Percentiles rank a stretch among this genome's conserved stretches.
phyloP scores from a whole-genome alignment of 2,888 invertebrate species.

The Lasioglossum calceatum region DNA sequence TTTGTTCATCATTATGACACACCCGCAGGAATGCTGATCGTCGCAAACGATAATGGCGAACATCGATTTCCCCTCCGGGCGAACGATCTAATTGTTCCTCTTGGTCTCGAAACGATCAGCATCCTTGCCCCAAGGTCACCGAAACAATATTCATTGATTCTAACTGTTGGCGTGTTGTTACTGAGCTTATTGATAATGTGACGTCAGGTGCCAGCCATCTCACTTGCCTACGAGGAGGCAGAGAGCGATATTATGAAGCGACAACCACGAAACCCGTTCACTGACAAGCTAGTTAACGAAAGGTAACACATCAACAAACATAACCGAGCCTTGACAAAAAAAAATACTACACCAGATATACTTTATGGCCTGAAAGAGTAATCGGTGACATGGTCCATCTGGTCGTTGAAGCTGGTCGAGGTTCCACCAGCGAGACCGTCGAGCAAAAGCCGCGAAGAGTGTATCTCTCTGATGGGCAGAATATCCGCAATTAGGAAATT shows the following conservation, averaged over 20 bases:
- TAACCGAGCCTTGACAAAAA: conserved; percentile 68
- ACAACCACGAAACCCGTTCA: conserved; percentile 92
- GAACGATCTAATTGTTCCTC: background rate
- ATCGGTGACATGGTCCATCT: conserved; percentile 59
- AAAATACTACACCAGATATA: conserved; percentile 45
- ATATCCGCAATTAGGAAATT: background rate
- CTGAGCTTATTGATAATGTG: conserved; percentile 83
- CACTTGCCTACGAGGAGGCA: conserved; percentile 94
- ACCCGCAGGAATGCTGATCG: conserved; percentile 65
- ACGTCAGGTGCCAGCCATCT: conserved; percentile 91
- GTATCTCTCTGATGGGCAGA: background rate
- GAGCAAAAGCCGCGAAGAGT: too few species aligned
- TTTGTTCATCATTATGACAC: conserved; percentile 59
- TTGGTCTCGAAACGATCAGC: background rate
- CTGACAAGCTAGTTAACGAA: conserved; percentile 94
- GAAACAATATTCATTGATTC: conserved; percentile 66
- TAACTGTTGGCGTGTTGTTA: conserved; percentile 76
- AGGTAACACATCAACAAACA: conserved; percentile 85
- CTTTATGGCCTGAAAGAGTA: conserved; percentile 62
- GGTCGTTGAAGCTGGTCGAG: conserved; percentile 52
- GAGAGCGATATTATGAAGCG: conserved; percentile 96
- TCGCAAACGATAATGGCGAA: background rate
- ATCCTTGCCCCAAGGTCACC: conserved; percentile 43
- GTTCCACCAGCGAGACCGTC: too few species aligned
- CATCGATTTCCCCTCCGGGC: background rate